These are phyloP conservation scores for Mesocentrotus franciscanus DNA, from an alignment of 53 echinoderm and acorn worm genomes.

Conservation along the genomic window DNA sequence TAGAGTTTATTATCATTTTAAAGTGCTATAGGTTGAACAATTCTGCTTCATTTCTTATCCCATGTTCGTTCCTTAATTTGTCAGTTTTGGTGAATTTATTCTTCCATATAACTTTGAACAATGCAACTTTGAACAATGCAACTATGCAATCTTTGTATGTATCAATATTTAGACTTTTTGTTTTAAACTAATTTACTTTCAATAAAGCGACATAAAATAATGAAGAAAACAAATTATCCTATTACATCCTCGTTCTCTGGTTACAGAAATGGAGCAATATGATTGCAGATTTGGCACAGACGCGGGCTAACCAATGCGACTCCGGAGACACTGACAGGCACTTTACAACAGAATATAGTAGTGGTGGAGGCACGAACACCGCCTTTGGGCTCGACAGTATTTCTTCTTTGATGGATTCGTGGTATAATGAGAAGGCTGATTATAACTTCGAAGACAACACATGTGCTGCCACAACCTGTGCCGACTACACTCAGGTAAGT, in stretches of 20 bases:
- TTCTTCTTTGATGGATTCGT: not conserved
- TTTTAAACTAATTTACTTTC: too few species aligned
- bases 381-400: not conserved
- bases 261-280: not conserved
- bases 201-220: too few species aligned
- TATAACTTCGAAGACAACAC: slow-evolving; percentile 9
- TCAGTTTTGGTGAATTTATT: too few species aligned
- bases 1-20: too few species aligned
- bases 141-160: too few species aligned
- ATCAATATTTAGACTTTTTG: not conserved
- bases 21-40: too few species aligned
- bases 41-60: too few species aligned
- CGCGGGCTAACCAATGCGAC: slow-evolving; percentile 17
- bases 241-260: too few species aligned
- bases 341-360: not conserved
- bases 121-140: too few species aligned
- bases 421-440: not conserved
- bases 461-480: not conserved
- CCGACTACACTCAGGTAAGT: not conserved
- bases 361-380: not conserved
- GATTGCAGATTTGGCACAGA: slow-evolving; percentile 2
- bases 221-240: too few species aligned
- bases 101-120: too few species aligned
- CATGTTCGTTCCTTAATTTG: too few species aligned
- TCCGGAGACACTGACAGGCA: not conserved